Conservation (phyloP, 2,797 vertebrate species). For the Amblyopsis hoosieri region DNA sequence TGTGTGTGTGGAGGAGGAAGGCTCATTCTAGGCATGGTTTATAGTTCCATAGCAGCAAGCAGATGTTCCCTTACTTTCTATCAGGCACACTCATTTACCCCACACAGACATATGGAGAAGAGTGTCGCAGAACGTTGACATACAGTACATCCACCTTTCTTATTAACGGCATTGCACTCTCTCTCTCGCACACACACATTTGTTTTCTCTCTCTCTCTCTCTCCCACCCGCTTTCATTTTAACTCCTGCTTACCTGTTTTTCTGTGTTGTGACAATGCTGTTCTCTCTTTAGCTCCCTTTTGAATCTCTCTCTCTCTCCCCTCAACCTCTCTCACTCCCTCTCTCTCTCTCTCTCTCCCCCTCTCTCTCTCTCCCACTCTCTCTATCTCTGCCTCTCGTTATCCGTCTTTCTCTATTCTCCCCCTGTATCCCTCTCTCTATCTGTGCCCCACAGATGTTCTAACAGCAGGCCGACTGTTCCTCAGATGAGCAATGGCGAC, state of each 20-base stretch:
- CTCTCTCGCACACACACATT: slow-evolving; percentile 11
- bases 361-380: slow-evolving; percentile 1
- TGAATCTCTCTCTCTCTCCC: not conserved
- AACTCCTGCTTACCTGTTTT: not conserved
- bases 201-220: not conserved
- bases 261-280: too few species aligned
- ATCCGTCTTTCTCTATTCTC: slow-evolving; percentile 5
- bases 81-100: slow-evolving; percentile 56
- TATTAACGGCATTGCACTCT: slow-evolving; percentile 52
- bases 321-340: too few species aligned
- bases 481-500: slow-evolving; percentile 50
- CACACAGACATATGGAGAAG: slow-evolving; percentile 60
- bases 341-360: slow-evolving; percentile 7
- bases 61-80: slow-evolving; percentile 60
- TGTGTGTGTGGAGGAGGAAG: not conserved
- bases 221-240: not conserved
- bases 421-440: slow-evolving; percentile 22
- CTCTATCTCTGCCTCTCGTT: slow-evolving; percentile 7
- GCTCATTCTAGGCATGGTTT: slow-evolving; percentile 31
- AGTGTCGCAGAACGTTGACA: slow-evolving; percentile 43
- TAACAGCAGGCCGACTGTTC: slow-evolving; percentile 64
- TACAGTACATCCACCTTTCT: slow-evolving; percentile 45
- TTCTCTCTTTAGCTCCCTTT: not conserved
- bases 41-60: slow-evolving; percentile 50
- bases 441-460: slow-evolving; percentile 57